Evolutionary conservation across 2,888 invertebrate genomes (phyloP), one percentile per base, ranked within the genome.

Genomic region (Rapana venosa): DNA sequence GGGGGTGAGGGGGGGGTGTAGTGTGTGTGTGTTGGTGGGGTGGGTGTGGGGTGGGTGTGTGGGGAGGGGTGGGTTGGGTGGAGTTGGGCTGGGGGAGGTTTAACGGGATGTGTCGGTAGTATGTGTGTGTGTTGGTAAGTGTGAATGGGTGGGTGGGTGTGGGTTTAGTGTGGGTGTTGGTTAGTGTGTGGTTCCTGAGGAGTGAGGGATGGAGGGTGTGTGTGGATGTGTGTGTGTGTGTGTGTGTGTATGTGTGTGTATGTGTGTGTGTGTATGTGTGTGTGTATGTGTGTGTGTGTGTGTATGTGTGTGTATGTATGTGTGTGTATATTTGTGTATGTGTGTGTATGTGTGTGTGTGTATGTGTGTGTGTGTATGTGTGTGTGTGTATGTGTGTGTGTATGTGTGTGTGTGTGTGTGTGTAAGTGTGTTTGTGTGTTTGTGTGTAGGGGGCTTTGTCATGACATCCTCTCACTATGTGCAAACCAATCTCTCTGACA

Each of bases 331-430:
- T 74, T n/a, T 74, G n/a, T 74, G 26, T 74, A 6, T 74, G 74
- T 74, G n/a, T 74, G n/a, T 74, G 26, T 74, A 5, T 74, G n/a
- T 74, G 26, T 74, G 74, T 74, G n/a, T 74, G 74, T 74, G 26
- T n/a, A n/a, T 74, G n/a, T 74, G 1, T 22, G 22, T 22, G 30
- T 17, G 1, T 74, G 26, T 26, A n/a, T 74, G n/a, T n/a, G 74
- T 74, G 74, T n/a, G n/a, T 74, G 26, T 74, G 74, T n/a, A n/a
- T 74, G n/a, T 74, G 74, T 74, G n/a, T 74, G 26, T 74, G n/a
- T 74, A n/a, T 74, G n/a, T 74, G n/a, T 74, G 26, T 74, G 26
- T 74, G n/a, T 74, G 26, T 74, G 74, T 74, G n/a, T 74, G 74
- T 74, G 26, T n/a, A n/a, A n/a, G n/a, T 74, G 26, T 74, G 20